Base-by-base conservation (phyloP, 2,113 vertebrate species). In the Lipotes vexillifer region DNA sequence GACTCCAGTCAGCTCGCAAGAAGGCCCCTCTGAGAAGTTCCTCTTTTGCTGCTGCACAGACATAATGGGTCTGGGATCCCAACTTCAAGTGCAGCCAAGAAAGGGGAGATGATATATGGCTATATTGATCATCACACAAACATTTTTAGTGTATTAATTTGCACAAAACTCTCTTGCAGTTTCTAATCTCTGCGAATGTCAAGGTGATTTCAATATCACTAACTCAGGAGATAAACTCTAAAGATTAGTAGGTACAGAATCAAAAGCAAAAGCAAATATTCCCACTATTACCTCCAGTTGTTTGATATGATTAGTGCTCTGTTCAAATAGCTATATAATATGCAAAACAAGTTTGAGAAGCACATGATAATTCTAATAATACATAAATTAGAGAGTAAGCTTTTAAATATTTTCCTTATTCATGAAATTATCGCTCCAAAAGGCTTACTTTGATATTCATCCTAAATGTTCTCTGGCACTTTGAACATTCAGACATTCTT, bases 201-300 rank as follows among this genome's bases (percentile, higher is more conserved):
- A 87, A 95, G 15, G 68, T 88, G 31, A 90, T 83, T 94, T 94
- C 68, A 90, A 96, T 93, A 41, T 23, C 15, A 55, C 8, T 63
- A 13, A 72, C 59, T 92, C 44, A 93, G 41, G 6, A 80, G 65
- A 66, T 90, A 78, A 94, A 41, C 33, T 83, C 25, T 80, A 86
- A 92, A 78, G 38, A 41, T 88, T 74, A 93, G n/a, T 27, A 84
- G 57, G 41, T 88, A 21, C 12, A 23, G 25, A 92, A 89, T 33
- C 3, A 74, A 95, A 96, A 93, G 25, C 33, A 94, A 93, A 75
- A 94, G 25, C 38, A 95, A 94, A 80, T 33, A 80, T 75, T 81
- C 5, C 36, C 71, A 81, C 15, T 74, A 75, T 75, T 65, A 46
- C 23, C 21, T 97, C 8, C 36, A 89, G 52, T 31, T 95, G 3